phyloP scores from a whole-genome alignment of 2,888 invertebrate species.

The Luperina testacea region DNA sequence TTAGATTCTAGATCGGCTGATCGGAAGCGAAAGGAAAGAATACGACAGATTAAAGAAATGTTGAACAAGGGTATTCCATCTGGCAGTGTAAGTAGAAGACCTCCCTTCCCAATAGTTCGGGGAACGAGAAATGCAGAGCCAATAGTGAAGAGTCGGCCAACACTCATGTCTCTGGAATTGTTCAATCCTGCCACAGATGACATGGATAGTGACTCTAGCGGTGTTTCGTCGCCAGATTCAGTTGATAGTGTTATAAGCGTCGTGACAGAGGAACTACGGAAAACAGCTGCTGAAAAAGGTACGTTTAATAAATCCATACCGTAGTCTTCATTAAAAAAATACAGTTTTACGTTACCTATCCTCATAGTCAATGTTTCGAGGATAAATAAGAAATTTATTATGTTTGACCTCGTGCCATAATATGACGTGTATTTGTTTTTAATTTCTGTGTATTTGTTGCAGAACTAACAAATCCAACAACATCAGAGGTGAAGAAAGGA shows the following conservation, averaged over 20 bases:
- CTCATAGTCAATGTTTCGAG: neutral
- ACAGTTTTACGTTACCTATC: neutral
- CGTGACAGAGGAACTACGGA: slow-evolving; percentile 91
- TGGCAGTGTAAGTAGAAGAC: slow-evolving; percentile 86
- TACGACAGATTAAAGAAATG: slow-evolving; percentile 93
- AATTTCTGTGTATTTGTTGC: slow-evolving; percentile 63
- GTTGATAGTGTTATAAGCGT: slow-evolving; percentile 96
- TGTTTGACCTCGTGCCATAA: neutral
- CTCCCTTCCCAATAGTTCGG: slow-evolving; percentile 93
- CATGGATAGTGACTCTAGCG: slow-evolving; percentile 96
- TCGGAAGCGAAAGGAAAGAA: slow-evolving; percentile 90
- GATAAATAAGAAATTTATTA: neutral
- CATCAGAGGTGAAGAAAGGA: slow-evolving; percentile 70
- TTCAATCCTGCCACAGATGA: slow-evolving; percentile 98
- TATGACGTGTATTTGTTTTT: too few relatives aligned
- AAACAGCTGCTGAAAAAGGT: slow-evolving; percentile 87
- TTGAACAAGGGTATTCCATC: slow-evolving; percentile 92
- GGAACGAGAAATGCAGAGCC: slow-evolving; percentile 91
- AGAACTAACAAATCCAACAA: slow-evolving; percentile 75
- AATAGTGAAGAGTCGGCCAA: slow-evolving; percentile 92
- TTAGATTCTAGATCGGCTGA: slow-evolving; percentile 87
- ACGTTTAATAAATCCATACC: slow-evolving; percentile 20
- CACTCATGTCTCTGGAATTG: slow-evolving; percentile 94
- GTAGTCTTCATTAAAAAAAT: neutral
- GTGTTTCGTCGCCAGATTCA: slow-evolving; percentile 96